Evolutionary conservation across 2,113 vertebrate species (phyloP).

Genomic region (Antigone vipio): DNA sequence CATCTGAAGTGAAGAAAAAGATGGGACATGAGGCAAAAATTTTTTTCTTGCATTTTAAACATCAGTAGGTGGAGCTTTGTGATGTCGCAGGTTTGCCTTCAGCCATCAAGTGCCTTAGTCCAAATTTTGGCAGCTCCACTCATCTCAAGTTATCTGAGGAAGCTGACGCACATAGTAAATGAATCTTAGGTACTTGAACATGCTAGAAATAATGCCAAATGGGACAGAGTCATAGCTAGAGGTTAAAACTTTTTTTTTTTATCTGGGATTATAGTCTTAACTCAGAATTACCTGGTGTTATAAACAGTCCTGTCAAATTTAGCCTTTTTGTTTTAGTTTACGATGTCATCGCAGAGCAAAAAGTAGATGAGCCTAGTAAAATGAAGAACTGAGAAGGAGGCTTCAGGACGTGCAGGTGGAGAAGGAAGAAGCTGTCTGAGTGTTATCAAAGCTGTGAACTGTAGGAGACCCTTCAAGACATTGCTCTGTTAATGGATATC

Average conservation of each 20-base stretch:
- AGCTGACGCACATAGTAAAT: not conserved
- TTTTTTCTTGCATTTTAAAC: not conserved
- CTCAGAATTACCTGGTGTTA: not conserved
- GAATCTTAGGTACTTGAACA: not conserved
- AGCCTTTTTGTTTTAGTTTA: not conserved
- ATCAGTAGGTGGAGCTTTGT: not conserved
- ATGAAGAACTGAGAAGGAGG: not conserved
- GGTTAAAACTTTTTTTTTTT: not conserved
- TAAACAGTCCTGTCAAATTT: not conserved
- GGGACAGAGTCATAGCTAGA: not conserved
- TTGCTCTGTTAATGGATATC: not conserved
- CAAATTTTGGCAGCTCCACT: not conserved
- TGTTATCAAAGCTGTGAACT: not conserved
- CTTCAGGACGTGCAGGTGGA: not conserved
- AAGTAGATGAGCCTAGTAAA: not conserved
- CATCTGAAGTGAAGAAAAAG: not conserved
- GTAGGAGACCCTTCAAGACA: not conserved
- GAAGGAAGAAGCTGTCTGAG: not conserved
- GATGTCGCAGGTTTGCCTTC: not conserved
- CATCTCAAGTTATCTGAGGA: not conserved
- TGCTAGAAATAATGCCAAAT: not conserved
- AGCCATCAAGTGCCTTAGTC: not conserved
- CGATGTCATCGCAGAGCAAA: not conserved
- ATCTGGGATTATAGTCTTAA: not conserved
- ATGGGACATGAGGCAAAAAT: not conserved